Percentiles rank a stretch among this genome's conserved stretches.
Conservation (phyloP, 2,888 invertebrate species). For the Serripes groenlandicus region DNA sequence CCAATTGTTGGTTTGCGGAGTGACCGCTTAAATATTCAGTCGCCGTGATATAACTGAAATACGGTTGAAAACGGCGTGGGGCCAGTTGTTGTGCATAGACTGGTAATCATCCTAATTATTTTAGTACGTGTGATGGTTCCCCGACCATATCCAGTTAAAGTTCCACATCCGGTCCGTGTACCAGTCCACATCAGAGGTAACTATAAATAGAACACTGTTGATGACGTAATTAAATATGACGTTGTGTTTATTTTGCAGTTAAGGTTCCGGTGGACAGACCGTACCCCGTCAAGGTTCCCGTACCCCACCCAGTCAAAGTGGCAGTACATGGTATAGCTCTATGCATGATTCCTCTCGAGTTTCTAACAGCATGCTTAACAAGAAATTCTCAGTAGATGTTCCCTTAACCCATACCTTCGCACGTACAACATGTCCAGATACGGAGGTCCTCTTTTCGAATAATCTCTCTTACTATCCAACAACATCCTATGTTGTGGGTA, state of each 20-base stretch:
- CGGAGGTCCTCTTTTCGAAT: too few relatives aligned
- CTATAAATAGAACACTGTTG: slow-evolving; percentile 10
- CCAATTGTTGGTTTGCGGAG: too few relatives aligned
- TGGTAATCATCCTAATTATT: slow-evolving; percentile 6
- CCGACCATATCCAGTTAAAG: slow-evolving; percentile 43
- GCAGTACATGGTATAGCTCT: slow-evolving; percentile 20
- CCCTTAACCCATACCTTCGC: too few relatives aligned
- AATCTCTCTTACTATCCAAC: too few relatives aligned
- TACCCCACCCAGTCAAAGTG: slow-evolving; percentile 29
- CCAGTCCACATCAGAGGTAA: slow-evolving; percentile 45
- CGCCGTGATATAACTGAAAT: too few relatives aligned
- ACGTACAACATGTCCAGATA: too few relatives aligned
- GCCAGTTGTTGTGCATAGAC: too few relatives aligned
- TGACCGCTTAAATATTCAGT: too few relatives aligned
- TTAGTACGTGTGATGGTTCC: slow-evolving; percentile 3
- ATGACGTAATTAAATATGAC: not conserved
- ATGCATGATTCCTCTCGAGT: too few relatives aligned
- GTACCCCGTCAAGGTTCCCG: slow-evolving; percentile 23
- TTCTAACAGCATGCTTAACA: not conserved
- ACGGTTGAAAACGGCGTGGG: too few relatives aligned
- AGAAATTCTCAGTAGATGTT: too few relatives aligned
- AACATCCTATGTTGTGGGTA: too few relatives aligned
- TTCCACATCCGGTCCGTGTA: slow-evolving; percentile 44
- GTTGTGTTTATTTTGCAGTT: slow-evolving; percentile 15
- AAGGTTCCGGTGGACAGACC: slow-evolving; percentile 24